A percentile compares a stretch with the other conserved stretches of the same genome.
phyloP scores from a whole-genome alignment of 2,888 invertebrate species.

The Epiblema foenella region DNA sequence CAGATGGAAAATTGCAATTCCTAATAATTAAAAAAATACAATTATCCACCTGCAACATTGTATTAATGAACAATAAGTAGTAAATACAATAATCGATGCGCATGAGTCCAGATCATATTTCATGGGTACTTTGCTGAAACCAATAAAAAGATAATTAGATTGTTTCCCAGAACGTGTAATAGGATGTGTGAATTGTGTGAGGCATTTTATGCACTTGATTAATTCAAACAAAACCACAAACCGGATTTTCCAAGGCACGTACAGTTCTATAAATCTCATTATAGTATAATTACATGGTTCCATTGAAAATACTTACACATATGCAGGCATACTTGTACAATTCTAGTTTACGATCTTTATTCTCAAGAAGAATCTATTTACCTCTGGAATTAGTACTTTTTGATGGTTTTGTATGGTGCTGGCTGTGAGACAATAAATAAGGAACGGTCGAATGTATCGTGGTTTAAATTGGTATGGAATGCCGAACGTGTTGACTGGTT shows the following conservation, averaged over 20 bases:
- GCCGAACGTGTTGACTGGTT: too few relatives aligned
- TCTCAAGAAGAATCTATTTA: too few relatives aligned
- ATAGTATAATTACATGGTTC: background rate
- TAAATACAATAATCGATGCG: background rate
- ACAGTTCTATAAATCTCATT: background rate
- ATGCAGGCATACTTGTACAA: background rate
- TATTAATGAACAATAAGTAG: background rate
- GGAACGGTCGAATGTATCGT: too few relatives aligned
- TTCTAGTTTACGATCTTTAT: too few relatives aligned
- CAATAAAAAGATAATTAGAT: conserved; percentile 13
- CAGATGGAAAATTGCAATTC: background rate
- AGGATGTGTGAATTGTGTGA: too few relatives aligned
- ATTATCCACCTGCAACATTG: background rate
- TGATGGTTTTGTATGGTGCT: too few relatives aligned
- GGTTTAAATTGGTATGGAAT: too few relatives aligned
- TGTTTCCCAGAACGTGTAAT: background rate
- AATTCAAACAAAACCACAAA: conserved; percentile 15
- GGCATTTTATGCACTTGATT: conserved; percentile 1
- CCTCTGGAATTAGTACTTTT: background rate
- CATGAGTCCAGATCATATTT: conserved; percentile 11
- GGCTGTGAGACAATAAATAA: too few relatives aligned
- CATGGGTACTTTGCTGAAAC: background rate
- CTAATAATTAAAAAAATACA: background rate
- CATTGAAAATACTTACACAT: background rate
- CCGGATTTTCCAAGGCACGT: conserved; percentile 13